phyloP scores from a whole-genome alignment of 2,888 invertebrate species.

The Stenodema calcarata region DNA sequence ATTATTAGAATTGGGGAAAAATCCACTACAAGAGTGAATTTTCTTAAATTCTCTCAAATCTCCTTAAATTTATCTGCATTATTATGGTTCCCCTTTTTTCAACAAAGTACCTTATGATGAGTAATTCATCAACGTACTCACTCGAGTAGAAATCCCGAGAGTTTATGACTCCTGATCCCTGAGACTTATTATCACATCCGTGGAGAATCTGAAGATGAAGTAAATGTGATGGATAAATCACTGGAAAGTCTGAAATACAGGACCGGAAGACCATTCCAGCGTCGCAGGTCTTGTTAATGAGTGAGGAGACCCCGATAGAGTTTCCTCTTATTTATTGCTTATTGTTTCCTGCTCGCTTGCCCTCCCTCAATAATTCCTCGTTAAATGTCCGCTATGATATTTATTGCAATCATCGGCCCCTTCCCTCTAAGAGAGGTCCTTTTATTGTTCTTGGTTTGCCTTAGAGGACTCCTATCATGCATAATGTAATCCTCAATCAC shows the following conservation, averaged over 20 bases:
- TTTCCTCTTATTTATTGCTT: constrained; percentile 49
- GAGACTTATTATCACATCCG: not conserved
- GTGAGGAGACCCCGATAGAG: not conserved
- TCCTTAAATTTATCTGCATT: too few species aligned
- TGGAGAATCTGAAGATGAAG: not conserved
- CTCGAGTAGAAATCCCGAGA: not conserved
- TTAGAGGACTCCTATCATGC: constrained; percentile 31
- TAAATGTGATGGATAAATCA: constrained; percentile 39
- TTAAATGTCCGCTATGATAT: constrained; percentile 55
- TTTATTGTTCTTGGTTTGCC: constrained; percentile 41
- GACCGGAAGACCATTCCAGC: not conserved
- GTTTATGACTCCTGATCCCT: not conserved
- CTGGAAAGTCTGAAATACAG: not conserved
- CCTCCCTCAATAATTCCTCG: constrained; percentile 54
- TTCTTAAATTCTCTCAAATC: too few species aligned
- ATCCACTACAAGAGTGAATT: too few species aligned
- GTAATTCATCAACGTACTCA: too few species aligned
- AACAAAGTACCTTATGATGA: too few species aligned
- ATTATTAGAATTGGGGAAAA: too few species aligned
- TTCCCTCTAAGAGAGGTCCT: not conserved
- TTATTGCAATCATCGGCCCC: constrained; percentile 51
- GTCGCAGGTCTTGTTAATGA: constrained; percentile 43
- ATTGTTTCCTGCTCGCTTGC: constrained; percentile 47
- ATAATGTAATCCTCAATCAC: constrained; percentile 38
- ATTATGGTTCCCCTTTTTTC: too few species aligned